Conservation (phyloP, 2,113 vertebrate species). For the Melanostigma gelatinosum region DNA sequence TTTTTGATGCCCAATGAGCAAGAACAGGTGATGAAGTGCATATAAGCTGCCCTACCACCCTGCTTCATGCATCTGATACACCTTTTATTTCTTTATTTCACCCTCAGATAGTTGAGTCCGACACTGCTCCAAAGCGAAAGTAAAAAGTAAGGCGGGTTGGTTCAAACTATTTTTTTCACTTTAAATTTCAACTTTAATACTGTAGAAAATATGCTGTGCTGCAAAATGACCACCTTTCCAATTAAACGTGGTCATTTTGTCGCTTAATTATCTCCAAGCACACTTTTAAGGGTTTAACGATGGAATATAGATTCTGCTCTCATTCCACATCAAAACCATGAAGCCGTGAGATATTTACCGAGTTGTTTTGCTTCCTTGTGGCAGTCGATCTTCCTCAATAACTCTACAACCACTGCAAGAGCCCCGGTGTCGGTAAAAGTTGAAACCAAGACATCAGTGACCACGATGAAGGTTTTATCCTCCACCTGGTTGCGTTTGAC, state of each 20-base stretch:
- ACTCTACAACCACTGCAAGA: rapidly evolving
- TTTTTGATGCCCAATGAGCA: too few species aligned
- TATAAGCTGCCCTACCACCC: too few species aligned
- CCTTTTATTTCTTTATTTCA: too few species aligned
- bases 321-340: not conserved
- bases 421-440: constrained; percentile 19
- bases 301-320: not conserved
- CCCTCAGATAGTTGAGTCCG: not conserved
- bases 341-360: constrained; percentile 9
- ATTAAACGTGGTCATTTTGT: not conserved
- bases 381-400: constrained; percentile 10
- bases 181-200: not conserved
- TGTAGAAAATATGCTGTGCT: not conserved
- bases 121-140: not conserved
- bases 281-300: not conserved
- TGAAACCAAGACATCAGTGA: constrained; percentile 42
- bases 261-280: not conserved
- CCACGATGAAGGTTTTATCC: rapidly evolving
- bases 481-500: not conserved
- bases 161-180: not conserved
- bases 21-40: not conserved
- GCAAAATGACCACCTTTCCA: too few species aligned
- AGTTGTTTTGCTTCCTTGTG: rapidly evolving
- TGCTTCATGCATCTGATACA: too few species aligned
- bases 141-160: not conserved